Conservation (phyloP, 2,113 vertebrate genomes). For the Sylvilagus bachmani region DNA sequence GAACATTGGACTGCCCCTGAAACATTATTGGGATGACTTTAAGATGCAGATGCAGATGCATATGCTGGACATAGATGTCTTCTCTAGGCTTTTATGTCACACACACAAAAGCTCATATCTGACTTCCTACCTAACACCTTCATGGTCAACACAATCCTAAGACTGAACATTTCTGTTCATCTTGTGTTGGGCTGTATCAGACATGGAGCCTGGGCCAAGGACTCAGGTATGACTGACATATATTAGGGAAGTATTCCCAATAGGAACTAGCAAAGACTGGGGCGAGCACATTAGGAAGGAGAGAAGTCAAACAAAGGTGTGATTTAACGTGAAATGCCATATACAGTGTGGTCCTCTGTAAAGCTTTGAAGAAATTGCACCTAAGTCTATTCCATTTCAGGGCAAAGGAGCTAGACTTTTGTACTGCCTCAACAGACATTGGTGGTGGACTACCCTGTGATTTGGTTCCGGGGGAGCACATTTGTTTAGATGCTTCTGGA, state of each 20-base stretch:
- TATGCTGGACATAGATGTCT: too few species aligned
- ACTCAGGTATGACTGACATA: too few species aligned
- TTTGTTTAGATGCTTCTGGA: not conserved
- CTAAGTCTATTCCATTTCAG: not conserved
- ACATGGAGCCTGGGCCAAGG: not conserved
- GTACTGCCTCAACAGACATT: not conserved
- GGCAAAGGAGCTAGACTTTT: not conserved
- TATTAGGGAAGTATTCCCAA: not conserved
- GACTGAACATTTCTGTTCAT: not conserved
- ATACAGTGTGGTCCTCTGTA: rapidly evolving
- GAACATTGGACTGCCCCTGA: too few species aligned
- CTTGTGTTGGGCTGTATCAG: not conserved
- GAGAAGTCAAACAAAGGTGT: not conserved
- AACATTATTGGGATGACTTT: too few species aligned
- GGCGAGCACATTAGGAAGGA: not conserved
- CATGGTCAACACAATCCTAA: not conserved
- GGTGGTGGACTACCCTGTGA: not conserved
- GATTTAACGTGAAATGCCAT: not conserved
- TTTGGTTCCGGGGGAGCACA: rapidly evolving
- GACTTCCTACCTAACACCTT: too few species aligned
- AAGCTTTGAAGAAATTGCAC: not conserved
- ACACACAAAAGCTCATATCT: too few species aligned
- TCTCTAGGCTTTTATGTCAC: too few species aligned
- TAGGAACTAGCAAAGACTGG: not conserved
- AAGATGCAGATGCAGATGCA: too few species aligned